Evolutionary conservation across 2,797 vertebrate species (phyloP).

Genomic region (Caiman crocodilus): DNA sequence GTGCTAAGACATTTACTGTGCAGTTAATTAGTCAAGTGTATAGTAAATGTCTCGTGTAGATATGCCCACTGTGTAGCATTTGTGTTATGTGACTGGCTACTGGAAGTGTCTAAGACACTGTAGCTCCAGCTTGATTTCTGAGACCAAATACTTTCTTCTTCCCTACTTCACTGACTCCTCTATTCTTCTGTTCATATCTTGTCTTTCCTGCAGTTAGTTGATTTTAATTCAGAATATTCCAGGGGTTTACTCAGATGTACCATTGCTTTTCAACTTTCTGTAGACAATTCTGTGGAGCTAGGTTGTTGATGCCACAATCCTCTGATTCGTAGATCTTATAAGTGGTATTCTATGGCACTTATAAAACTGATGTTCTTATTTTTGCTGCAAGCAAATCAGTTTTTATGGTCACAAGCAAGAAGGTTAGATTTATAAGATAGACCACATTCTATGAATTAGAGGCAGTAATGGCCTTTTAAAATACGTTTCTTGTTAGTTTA

Average conservation of each 20-base stretch:
- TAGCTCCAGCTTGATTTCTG: not conserved
- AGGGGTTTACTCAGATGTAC: not conserved
- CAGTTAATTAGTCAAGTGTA: no score
- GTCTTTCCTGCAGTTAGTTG: not conserved
- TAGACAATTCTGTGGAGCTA: not conserved
- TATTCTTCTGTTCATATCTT: not conserved
- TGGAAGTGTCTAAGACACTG: not conserved
- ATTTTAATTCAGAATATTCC: not conserved
- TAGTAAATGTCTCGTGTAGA: not conserved
- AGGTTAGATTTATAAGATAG: not conserved
- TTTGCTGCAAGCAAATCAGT: not conserved
- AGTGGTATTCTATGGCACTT: no score
- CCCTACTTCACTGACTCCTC: not conserved
- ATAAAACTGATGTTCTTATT: no score
- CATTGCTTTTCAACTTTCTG: not conserved
- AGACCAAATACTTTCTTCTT: not conserved
- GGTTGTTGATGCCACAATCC: not conserved
- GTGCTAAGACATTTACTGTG: no score
- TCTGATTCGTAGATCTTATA: no score
- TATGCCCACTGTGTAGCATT: not conserved
- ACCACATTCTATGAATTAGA: not conserved
- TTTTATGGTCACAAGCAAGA: not conserved
- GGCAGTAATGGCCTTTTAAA: not conserved
- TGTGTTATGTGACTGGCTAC: no score
- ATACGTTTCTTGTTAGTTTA: not conserved